Evolutionary conservation across 1,140 invertebrate species (phyloP).

Genomic region (Chrysopa pallens): DNA sequence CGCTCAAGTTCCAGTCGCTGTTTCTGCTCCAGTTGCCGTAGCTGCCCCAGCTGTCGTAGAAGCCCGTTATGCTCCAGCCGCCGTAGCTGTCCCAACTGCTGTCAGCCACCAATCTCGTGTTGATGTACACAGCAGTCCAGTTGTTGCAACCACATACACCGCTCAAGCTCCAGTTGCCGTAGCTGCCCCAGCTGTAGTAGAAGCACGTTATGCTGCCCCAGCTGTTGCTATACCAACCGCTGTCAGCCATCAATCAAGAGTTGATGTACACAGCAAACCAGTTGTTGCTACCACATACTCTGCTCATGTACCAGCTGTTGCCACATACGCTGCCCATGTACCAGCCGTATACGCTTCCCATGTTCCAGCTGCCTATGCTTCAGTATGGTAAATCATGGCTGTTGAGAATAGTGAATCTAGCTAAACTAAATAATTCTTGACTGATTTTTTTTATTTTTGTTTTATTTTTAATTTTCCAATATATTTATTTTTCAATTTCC

Average conservation of each 20-base stretch:
- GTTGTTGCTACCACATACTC: conserved; percentile 9
- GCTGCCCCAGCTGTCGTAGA: conserved; percentile 7
- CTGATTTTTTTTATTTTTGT: background rate
- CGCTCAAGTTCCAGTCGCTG: conserved; percentile 2
- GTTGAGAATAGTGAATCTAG: background rate
- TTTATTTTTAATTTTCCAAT: no score
- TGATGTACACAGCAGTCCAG: conserved; percentile 17
- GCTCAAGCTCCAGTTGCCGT: conserved; percentile 2
- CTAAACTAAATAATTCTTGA: background rate
- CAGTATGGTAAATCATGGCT: background rate
- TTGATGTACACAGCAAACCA: conserved; percentile 18
- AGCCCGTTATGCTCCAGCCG: conserved; percentile 9
- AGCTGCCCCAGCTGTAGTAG: conserved; percentile 1
- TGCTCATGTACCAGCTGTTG: conserved; percentile 2
- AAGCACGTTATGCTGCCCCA: conserved; percentile 4
- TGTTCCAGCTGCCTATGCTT: conserved; percentile 11
- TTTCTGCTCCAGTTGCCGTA: conserved; percentile 4
- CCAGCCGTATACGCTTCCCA: conserved; percentile 2
- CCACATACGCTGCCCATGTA: background rate
- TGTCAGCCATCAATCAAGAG: conserved; percentile 20
- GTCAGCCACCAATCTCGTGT: conserved; percentile 21
- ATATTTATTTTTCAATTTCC: no score
- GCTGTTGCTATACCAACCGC: conserved; percentile 5
- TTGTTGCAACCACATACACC: conserved; percentile 9
- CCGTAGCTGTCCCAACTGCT: conserved; percentile 5